phyloP scores from a whole-genome alignment of 2,113 vertebrate species.

The Ginglymostoma cirratum region DNA sequence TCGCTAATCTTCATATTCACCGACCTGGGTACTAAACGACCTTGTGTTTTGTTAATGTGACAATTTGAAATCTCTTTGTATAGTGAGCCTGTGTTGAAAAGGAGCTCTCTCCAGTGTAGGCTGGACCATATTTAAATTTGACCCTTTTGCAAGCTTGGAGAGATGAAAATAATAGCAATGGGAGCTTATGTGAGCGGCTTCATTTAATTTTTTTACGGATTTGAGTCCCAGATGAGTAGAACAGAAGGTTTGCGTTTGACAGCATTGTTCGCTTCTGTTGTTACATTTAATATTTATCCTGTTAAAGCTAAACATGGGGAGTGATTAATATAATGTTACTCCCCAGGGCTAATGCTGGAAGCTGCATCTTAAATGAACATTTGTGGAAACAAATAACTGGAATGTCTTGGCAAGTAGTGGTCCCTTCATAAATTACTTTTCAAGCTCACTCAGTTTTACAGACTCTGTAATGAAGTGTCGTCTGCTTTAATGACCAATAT shows the following conservation, averaged over 20 bases:
- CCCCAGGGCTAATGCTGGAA: not conserved
- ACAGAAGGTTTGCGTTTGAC: not conserved
- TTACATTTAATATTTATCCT: slow-evolving; percentile 11
- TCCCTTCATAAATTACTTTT: not conserved
- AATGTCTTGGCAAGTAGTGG: not conserved
- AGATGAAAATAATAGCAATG: not conserved
- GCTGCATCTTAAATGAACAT: not conserved
- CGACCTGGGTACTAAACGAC: not conserved
- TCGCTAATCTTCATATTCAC: not conserved
- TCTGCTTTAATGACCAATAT: not conserved
- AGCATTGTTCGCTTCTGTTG: not conserved
- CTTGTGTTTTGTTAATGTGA: not conserved
- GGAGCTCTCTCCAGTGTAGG: not conserved
- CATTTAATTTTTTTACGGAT: not conserved
- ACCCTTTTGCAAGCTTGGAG: not conserved
- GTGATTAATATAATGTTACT: slow-evolving; percentile 27
- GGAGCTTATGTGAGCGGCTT: too few relatives aligned
- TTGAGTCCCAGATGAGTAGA: not conserved
- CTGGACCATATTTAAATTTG: not conserved
- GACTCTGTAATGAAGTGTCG: not conserved
- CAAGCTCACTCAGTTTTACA: not conserved
- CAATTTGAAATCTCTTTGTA: not conserved
- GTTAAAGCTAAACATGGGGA: not conserved
- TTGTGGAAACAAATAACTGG: not conserved
- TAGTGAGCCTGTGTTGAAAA: not conserved